A percentile compares a stretch with the other conserved stretches of the same genome.
These are phyloP conservation scores for Asarcornis scutulata DNA, from an alignment of 2,113 vertebrate species.

Conservation along the genomic window DNA sequence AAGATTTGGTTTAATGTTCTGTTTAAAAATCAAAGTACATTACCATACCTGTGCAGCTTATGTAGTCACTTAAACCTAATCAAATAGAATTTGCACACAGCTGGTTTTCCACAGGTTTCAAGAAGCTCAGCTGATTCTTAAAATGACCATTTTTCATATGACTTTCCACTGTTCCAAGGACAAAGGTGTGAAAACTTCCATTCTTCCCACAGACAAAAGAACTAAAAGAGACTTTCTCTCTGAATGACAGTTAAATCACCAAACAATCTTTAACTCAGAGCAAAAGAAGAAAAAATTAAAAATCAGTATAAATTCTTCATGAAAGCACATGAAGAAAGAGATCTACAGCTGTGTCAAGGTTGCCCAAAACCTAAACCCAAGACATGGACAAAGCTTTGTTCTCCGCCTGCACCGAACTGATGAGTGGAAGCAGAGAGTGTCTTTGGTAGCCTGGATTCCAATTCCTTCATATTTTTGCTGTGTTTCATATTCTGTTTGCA, in stretches of 20 bases:
- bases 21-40: conserved; percentile 3
- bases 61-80: conserved; percentile 11
- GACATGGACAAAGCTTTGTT: not conserved
- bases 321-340: not conserved
- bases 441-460: not conserved
- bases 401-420: not conserved
- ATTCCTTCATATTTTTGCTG: not conserved
- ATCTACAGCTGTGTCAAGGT: not conserved
- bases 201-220: not conserved
- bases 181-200: not conserved
- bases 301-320: not conserved
- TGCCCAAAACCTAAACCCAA: not conserved
- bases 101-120: not conserved
- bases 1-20: not conserved
- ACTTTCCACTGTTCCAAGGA: not conserved
- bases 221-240: not conserved
- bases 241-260: not conserved
- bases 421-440: not conserved
- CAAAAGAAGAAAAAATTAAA: not conserved
- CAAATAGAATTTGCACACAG: conserved; percentile 8
- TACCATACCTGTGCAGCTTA: not conserved
- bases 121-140: conserved; percentile 5
- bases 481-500: not conserved
- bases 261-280: not conserved
- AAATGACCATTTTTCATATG: not conserved